A percentile compares a stretch with the other conserved stretches of the same genome.
Evolutionary conservation across 2,888 invertebrate genomes (phyloP).

Genomic region (Myopa tessellatipennis): DNA sequence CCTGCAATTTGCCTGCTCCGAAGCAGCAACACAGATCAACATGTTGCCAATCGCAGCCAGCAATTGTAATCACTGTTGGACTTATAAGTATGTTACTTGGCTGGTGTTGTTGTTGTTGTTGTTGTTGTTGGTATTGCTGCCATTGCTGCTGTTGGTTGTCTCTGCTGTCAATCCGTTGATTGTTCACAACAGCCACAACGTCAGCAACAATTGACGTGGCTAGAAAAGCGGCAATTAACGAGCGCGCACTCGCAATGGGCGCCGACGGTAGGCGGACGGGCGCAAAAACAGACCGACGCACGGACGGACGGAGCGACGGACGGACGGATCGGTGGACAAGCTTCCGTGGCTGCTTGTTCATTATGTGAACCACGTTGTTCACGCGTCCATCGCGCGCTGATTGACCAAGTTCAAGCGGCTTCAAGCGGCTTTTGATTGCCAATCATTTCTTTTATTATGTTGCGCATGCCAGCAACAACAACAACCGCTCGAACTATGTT

Average conservation of each 20-base stretch:
- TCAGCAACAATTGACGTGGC: slow-evolving; percentile 29
- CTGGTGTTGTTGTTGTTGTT: slow-evolving; percentile 12
- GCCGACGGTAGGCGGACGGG: background rate
- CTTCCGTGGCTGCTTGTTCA: slow-evolving; percentile 18
- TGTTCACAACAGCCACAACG: slow-evolving; percentile 21
- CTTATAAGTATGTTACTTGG: slow-evolving; percentile 21
- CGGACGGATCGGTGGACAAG: background rate
- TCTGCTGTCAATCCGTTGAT: slow-evolving; percentile 31
- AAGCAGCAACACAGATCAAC: slow-evolving; percentile 17
- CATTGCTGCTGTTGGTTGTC: slow-evolving; percentile 3
- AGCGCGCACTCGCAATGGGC: slow-evolving; percentile 11
- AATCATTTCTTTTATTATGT: slow-evolving; percentile 21
- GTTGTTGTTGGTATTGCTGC: slow-evolving; percentile 1
- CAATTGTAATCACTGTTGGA: slow-evolving; percentile 15
- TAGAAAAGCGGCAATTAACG: slow-evolving; percentile 29
- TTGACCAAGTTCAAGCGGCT: slow-evolving; percentile 23
- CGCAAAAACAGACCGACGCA: background rate
- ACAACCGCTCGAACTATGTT: background rate
- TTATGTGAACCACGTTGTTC: slow-evolving; percentile 30
- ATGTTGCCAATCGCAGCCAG: slow-evolving; percentile 27
- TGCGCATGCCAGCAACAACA: slow-evolving; percentile 13
- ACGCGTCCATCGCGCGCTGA: slow-evolving; percentile 24
- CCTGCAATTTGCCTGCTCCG: slow-evolving; percentile 19
- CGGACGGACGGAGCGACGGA: background rate
- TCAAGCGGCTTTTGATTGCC: slow-evolving; percentile 16